Base-by-base conservation (phyloP, 2,888 invertebrate species). In the Biston betularia region DNA sequence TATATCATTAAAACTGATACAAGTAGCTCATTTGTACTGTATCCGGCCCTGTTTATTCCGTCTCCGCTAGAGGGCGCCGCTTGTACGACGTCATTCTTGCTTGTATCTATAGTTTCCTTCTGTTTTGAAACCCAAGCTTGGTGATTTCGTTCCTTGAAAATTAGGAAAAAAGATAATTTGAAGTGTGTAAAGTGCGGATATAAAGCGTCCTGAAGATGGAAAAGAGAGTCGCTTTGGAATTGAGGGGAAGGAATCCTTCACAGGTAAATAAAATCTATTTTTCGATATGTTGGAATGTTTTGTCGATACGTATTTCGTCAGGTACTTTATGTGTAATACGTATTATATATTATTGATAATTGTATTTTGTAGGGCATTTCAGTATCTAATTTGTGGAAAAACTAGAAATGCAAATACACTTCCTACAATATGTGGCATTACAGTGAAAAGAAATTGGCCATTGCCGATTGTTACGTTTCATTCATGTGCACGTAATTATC, bases 161-260 rank as follows among this genome's bases (percentile, higher is more conserved):
- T 85, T 85, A 87, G 78, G 84, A 82, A 82, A 84, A 81, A 86
- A 75, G 82, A 80, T 74, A 81, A 84, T 82, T 72, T 73, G 74
- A 80, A 87, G 89, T 89, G 88, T 79, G 83, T 63, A 78, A 78
- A 86, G 89, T 88, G 88, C 80, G 79, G 83, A 77, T 78, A 75
- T 75, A 74, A 72, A 78, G 74, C 80, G 76, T 80, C 75, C 64
- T 78, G 74, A 88, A 86, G 81, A 98, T 98, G 98, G 98, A 98
- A 95, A 98, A 98, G 92, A 96, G 99, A 94, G 97, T 99, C 95
- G 97, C 97, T 88, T 95, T 98, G 89, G 99, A 99, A 95, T 97
- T 97, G 94, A 95, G 98, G 88, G 98, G 98, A 92, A 96, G 97
- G 90, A 96, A 96, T 90, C 97, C 98, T 81, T 96, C 96, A 88